phyloP scores from a whole-genome alignment of 2,113 vertebrate genomes.

The Empidonax alnorum region DNA sequence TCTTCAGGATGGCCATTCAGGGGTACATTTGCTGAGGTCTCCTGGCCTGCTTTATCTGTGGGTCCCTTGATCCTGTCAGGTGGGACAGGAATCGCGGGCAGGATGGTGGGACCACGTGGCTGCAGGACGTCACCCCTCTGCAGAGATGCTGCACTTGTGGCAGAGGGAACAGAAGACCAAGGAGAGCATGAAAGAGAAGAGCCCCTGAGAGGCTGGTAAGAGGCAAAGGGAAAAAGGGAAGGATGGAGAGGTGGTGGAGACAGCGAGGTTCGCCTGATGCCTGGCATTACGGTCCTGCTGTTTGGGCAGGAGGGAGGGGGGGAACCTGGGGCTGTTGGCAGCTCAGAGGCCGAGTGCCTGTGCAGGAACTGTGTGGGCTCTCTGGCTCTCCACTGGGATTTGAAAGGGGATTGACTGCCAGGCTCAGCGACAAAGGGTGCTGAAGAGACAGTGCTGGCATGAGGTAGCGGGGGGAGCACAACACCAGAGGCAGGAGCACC shows the following conservation, averaged over 20 bases:
- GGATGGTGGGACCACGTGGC: conserved; percentile 74
- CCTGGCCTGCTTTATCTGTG: conserved; percentile 65
- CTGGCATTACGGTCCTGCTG: conserved; percentile 67
- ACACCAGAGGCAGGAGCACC: conserved; percentile 68
- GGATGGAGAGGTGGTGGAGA: conserved; percentile 78
- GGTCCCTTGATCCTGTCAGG: conserved; percentile 73
- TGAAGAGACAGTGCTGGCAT: conserved; percentile 75
- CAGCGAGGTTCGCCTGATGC: conserved; percentile 81
- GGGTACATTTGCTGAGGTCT: conserved; percentile 41
- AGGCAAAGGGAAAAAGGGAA: conserved; percentile 69
- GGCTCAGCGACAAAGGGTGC: conserved; percentile 51
- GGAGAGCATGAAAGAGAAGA: conserved; percentile 79
- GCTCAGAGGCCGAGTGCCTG: conserved; percentile 81
- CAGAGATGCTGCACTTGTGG: conserved; percentile 65
- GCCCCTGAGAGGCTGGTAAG: conserved; percentile 45
- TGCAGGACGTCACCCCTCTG: conserved; percentile 76
- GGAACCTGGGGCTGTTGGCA: conserved; percentile 77
- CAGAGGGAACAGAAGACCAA: conserved; percentile 69
- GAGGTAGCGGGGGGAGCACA: conserved; percentile 73
- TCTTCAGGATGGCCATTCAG: conserved; percentile 66
- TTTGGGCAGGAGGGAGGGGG: conserved; percentile 81
- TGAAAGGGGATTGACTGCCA: not conserved
- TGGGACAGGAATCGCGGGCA: conserved; percentile 75
- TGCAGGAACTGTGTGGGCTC: conserved; percentile 72
- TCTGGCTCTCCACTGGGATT: not conserved